Evolutionary conservation across 2,888 invertebrate species (phyloP).

Genomic region (Synergus laeviventris): DNA sequence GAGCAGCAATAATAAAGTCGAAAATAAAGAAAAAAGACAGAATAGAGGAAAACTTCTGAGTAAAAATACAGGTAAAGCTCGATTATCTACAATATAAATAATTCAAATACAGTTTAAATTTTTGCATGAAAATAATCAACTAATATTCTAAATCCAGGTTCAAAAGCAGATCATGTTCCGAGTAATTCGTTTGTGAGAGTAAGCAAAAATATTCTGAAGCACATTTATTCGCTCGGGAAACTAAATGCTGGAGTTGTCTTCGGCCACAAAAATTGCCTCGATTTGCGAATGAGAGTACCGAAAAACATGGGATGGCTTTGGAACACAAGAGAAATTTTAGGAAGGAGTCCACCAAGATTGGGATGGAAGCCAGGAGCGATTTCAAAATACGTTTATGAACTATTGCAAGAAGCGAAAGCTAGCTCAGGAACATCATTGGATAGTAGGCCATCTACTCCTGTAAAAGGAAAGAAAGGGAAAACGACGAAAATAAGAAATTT

Average conservation of each 20-base stretch:
- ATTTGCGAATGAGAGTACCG: constrained; percentile 60
- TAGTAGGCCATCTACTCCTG: constrained; percentile 42
- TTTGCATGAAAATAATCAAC: background rate
- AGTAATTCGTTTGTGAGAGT: constrained; percentile 40
- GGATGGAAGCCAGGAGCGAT: constrained; percentile 67
- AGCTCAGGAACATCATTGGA: constrained; percentile 46
- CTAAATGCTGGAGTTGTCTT: constrained; percentile 55
- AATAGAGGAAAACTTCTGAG: background rate
- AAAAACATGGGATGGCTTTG: constrained; percentile 66
- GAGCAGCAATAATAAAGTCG: background rate
- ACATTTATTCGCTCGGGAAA: constrained; percentile 41
- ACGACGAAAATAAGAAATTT: constrained; percentile 51
- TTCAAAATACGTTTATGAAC: constrained; percentile 58
- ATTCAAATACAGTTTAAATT: background rate
- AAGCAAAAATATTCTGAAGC: constrained; percentile 46
- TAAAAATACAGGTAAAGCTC: background rate
- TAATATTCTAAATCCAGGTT: background rate
- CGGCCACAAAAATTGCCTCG: constrained; percentile 63
- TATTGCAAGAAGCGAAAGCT: constrained; percentile 58
- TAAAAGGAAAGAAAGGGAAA: constrained; percentile 50
- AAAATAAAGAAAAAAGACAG: background rate
- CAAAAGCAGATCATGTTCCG: background rate
- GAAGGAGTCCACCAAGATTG: constrained; percentile 55
- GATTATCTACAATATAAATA: background rate
- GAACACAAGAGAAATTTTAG: constrained; percentile 58